These are phyloP conservation scores for Charadrius vociferus DNA, from an alignment of 2,113 vertebrate species.

Conservation along the genomic window DNA sequence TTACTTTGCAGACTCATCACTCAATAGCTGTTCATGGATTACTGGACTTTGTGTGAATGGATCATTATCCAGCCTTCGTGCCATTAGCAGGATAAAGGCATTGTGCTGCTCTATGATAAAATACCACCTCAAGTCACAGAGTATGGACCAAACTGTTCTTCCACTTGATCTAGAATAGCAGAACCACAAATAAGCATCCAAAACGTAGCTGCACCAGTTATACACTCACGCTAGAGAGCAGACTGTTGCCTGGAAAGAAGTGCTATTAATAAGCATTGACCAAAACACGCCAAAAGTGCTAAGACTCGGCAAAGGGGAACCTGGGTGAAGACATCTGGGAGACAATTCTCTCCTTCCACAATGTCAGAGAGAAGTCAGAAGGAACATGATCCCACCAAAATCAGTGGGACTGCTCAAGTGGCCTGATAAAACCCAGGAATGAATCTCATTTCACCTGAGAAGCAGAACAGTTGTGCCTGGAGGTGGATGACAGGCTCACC, in stretches of 20 bases:
- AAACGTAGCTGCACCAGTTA: background rate
- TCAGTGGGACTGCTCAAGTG: fast-evolving
- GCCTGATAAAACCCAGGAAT: background rate
- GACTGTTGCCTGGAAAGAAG: background rate
- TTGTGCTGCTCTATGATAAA: background rate
- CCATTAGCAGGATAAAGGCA: background rate
- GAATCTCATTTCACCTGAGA: background rate
- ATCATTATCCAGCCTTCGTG: background rate
- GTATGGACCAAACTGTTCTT: background rate
- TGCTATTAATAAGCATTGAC: background rate
- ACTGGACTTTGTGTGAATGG: background rate
- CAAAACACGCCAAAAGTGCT: background rate
- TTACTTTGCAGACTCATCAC: background rate
- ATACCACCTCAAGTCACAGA: background rate
- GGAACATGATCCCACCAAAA: background rate
- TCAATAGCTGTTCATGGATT: background rate
- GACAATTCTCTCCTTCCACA: background rate
- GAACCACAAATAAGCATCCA: background rate
- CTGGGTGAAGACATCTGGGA: background rate
- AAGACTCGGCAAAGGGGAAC: background rate
- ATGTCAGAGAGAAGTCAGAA: background rate
- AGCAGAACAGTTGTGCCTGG: background rate
- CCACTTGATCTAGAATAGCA: background rate
- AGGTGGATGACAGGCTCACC: background rate
- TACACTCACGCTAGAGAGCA: background rate